Evolutionary conservation across 2,113 vertebrate genomes (phyloP).

Genomic region (Mobula hypostoma): DNA sequence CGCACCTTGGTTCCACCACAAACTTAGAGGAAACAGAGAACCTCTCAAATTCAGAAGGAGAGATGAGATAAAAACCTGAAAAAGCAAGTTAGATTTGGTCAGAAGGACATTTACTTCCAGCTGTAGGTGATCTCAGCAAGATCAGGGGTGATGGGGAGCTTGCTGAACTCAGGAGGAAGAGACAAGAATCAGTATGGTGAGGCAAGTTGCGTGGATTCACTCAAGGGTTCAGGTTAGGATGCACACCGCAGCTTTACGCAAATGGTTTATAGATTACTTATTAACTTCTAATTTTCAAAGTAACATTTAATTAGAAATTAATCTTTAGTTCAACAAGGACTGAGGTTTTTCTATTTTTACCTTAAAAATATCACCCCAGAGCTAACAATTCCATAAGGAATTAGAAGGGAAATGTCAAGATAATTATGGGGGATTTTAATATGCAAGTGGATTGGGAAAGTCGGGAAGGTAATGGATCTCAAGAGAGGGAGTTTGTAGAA

Average conservation of each 20-base stretch:
- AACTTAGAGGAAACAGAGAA: slow-evolving; percentile 87
- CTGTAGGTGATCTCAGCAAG: not conserved
- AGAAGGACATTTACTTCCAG: not conserved
- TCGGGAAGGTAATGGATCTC: no score
- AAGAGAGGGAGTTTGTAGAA: no score
- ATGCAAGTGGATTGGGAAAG: no score
- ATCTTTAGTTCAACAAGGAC: not conserved
- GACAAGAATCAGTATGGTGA: not conserved
- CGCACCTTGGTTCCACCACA: slow-evolving; percentile 78
- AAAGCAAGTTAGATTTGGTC: not conserved
- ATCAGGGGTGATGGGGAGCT: not conserved
- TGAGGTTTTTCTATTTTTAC: no score
- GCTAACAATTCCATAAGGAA: no score
- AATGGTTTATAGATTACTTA: not conserved
- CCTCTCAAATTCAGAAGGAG: slow-evolving; percentile 90
- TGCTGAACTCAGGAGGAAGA: not conserved
- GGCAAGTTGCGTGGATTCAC: not conserved
- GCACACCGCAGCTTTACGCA: not conserved
- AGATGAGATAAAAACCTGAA: slow-evolving; percentile 92
- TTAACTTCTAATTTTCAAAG: not conserved
- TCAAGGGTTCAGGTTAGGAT: no score
- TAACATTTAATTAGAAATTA: not conserved
- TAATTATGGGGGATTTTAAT: no score
- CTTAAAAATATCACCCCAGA: no score
- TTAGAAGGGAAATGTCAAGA: no score